Conservation (phyloP, 1,140 invertebrate genomes). For the Bursaphelenchus mucronatus region DNA sequence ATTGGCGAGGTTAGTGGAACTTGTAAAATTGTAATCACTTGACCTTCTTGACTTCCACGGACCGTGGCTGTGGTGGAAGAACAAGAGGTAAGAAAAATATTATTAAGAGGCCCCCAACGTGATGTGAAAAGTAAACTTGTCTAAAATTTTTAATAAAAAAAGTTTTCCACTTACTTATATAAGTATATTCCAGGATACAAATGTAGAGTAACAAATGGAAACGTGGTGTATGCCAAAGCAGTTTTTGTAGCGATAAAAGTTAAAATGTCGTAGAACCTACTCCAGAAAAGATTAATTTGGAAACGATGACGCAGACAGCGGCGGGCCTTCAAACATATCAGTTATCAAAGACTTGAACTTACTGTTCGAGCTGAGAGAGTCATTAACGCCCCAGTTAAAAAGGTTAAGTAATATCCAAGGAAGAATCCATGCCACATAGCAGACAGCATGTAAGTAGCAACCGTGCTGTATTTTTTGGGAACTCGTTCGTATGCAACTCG, state of each 20-base stretch:
- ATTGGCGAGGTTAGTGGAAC: neutral
- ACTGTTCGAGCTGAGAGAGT: slow-evolving; percentile 77
- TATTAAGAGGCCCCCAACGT: slow-evolving; percentile 29
- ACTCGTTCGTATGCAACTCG: slow-evolving; percentile 79
- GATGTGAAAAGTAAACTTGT: slow-evolving; percentile 27
- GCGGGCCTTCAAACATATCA: slow-evolving; percentile 29
- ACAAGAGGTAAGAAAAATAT: slow-evolving; percentile 29
- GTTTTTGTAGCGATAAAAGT: slow-evolving; percentile 45
- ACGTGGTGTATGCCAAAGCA: slow-evolving; percentile 36
- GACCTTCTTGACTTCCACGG: neutral
- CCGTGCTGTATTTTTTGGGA: slow-evolving; percentile 65
- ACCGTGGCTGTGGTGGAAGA: slow-evolving; percentile 17
- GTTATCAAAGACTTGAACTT: slow-evolving; percentile 29
- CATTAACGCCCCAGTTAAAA: slow-evolving; percentile 79
- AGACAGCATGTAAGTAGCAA: slow-evolving; percentile 77
- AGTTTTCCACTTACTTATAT: slow-evolving; percentile 32
- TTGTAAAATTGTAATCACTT: neutral
- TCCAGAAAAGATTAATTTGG: slow-evolving; percentile 13
- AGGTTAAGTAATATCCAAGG: slow-evolving; percentile 83
- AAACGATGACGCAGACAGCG: slow-evolving; percentile 44
- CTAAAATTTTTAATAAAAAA: slow-evolving; percentile 20
- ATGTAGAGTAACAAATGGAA: slow-evolving; percentile 45
- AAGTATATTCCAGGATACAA: slow-evolving; percentile 38
- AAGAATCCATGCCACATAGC: slow-evolving; percentile 82
- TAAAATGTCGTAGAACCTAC: slow-evolving; percentile 35